Conservation (phyloP, 2,113 vertebrate species). For the Penelope pileata region DNA sequence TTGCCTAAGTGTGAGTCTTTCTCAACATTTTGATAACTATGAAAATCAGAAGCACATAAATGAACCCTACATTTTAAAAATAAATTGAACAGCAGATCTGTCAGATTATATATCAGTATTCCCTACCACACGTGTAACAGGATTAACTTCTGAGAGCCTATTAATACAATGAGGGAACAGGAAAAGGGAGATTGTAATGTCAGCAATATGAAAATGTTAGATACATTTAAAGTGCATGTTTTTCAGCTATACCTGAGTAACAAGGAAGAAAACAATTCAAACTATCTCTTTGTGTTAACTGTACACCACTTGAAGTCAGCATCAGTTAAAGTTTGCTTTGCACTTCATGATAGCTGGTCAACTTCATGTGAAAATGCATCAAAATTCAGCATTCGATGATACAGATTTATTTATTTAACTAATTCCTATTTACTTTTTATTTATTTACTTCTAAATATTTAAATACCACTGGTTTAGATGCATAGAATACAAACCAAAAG, state of each 20-base stretch:
- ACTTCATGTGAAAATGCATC: not conserved
- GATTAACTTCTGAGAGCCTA: not conserved
- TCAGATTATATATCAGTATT: not conserved
- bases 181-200: not conserved
- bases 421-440: too few relatives aligned
- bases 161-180: not conserved
- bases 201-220: not conserved
- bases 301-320: not conserved
- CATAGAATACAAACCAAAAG: not conserved
- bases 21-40: not conserved
- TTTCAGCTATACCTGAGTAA: not conserved
- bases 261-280: not conserved
- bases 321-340: not conserved
- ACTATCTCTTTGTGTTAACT: not conserved
- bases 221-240: not conserved
- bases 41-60: not conserved
- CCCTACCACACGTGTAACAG: not conserved
- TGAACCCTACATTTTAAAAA: not conserved
- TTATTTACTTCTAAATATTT: not conserved
- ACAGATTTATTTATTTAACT: not conserved
- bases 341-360: not conserved
- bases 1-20: not conserved
- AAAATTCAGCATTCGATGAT: not conserved
- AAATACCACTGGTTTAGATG: not conserved
- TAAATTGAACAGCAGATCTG: not conserved